These are phyloP conservation scores for Takifugu ocellatus DNA, from an alignment of 2,797 vertebrate genomes.

Conservation along the genomic window DNA sequence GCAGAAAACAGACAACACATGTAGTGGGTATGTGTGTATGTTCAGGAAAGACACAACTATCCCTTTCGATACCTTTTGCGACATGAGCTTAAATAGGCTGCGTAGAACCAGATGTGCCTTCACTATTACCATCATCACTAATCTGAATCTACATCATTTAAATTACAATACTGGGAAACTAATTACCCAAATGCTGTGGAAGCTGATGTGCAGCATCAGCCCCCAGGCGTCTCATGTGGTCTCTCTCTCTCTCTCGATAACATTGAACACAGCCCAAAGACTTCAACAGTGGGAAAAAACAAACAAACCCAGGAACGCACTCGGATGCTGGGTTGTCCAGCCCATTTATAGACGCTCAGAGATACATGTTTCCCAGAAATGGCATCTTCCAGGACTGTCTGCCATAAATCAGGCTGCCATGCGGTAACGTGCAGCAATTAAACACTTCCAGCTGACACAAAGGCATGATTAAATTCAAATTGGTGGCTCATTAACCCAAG, in stretches of 20 bases:
- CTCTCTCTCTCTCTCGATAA: background rate
- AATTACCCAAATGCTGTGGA: slow-evolving; percentile 23
- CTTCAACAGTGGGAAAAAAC: too few relatives aligned
- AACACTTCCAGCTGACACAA: slow-evolving; percentile 64
- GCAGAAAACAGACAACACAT: too few relatives aligned
- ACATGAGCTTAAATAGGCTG: slow-evolving; percentile 25
- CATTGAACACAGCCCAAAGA: too few relatives aligned
- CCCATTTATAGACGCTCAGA: too few relatives aligned
- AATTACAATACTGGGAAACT: background rate
- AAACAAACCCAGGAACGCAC: too few relatives aligned
- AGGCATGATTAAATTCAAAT: slow-evolving; percentile 47
- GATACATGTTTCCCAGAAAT: slow-evolving; percentile 34
- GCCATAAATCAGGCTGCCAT: slow-evolving; percentile 45
- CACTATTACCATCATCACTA: slow-evolving; percentile 30
- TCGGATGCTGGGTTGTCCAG: too few relatives aligned
- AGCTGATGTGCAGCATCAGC: slow-evolving; percentile 7
- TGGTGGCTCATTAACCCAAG: slow-evolving; percentile 15
- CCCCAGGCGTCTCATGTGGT: background rate
- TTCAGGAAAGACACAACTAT: too few relatives aligned
- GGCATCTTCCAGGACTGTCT: slow-evolving; percentile 38
- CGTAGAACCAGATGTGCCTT: slow-evolving; percentile 39
- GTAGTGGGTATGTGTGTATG: too few relatives aligned
- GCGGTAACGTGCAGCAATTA: slow-evolving; percentile 45
- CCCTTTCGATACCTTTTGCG: too few relatives aligned
- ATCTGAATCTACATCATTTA: slow-evolving; percentile 10